Percentiles rank a stretch among this genome's conserved stretches.
phyloP scores from a whole-genome alignment of 2,797 vertebrate species.

The Ficedula albicollis region DNA sequence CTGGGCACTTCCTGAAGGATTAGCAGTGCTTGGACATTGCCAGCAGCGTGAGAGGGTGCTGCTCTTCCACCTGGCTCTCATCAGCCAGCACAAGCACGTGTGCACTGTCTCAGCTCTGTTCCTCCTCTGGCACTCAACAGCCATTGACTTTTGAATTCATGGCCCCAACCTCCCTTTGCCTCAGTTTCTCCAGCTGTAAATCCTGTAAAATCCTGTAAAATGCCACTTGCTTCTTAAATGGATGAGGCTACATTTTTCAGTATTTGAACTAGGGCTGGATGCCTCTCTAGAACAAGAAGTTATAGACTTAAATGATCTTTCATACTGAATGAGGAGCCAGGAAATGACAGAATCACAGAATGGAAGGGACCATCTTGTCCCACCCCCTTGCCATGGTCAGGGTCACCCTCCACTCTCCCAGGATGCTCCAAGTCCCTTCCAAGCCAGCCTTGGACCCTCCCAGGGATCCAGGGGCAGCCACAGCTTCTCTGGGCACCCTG shows the following conservation, averaged over 20 bases:
- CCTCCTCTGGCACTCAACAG: not conserved
- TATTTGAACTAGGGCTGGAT: not conserved
- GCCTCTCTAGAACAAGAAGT: not conserved
- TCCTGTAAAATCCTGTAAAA: not conserved
- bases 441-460: rapidly evolving
- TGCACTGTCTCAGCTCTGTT: rapidly evolving
- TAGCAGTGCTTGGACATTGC: not conserved
- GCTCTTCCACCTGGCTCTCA: not conserved
- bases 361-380: not conserved
- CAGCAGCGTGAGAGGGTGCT: not conserved
- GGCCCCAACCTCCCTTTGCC: not conserved
- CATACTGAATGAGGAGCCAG: not conserved
- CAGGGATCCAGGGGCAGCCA: not conserved
- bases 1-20: rapidly evolving
- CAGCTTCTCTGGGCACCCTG: not conserved
- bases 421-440: rapidly evolving
- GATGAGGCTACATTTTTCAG: rapidly evolving
- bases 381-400: rapidly evolving
- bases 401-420: rapidly evolving
- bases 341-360: not conserved
- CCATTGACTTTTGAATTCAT: not conserved
- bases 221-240: rapidly evolving
- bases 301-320: not conserved
- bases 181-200: not conserved
- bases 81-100: rapidly evolving